These are phyloP conservation scores for Hypothenemus hampei DNA, from an alignment of 1,140 invertebrate species.

Conservation along the genomic window DNA sequence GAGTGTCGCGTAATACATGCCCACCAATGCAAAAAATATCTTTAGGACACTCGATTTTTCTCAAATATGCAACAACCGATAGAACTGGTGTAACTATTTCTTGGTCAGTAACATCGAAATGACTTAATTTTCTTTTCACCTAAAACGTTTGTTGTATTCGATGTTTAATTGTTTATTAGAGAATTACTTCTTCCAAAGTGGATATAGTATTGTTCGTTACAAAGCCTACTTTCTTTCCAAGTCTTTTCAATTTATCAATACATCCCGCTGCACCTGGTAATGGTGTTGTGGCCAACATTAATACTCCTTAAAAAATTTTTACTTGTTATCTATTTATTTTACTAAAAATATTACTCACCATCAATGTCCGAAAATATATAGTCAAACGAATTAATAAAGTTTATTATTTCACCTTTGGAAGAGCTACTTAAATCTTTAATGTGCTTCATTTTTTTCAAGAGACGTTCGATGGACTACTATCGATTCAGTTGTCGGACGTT, in stretches of 20 bases:
- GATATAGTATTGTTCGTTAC: slow-evolving; percentile 20
- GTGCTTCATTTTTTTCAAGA: slow-evolving; percentile 11
- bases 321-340: neutral
- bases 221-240: slow-evolving; percentile 17
- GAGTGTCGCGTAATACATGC: slow-evolving; percentile 2
- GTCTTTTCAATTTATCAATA: slow-evolving; percentile 8
- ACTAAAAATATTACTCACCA: slow-evolving; percentile 9
- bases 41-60: slow-evolving; percentile 10
- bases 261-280: slow-evolving; percentile 7
- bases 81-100: slow-evolving; percentile 19
- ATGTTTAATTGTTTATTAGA: too few relatives aligned
- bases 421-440: slow-evolving; percentile 15
- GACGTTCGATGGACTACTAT: too few relatives aligned
- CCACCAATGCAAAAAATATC: slow-evolving; percentile 18
- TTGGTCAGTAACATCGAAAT: slow-evolving; percentile 2
- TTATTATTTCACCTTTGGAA: neutral
- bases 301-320: slow-evolving; percentile 7
- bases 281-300: slow-evolving; percentile 6
- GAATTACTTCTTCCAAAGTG: slow-evolving; percentile 5
- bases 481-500: too few relatives aligned
- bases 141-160: too few relatives aligned
- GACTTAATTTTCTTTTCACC: slow-evolving; percentile 14
- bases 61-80: slow-evolving; percentile 4
- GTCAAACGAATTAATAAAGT: slow-evolving; percentile 22
- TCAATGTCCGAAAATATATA: slow-evolving; percentile 22